Percentiles rank a stretch among this genome's conserved stretches.
Conservation (phyloP, 2,888 invertebrate genomes). For the Cantharis rustica region DNA sequence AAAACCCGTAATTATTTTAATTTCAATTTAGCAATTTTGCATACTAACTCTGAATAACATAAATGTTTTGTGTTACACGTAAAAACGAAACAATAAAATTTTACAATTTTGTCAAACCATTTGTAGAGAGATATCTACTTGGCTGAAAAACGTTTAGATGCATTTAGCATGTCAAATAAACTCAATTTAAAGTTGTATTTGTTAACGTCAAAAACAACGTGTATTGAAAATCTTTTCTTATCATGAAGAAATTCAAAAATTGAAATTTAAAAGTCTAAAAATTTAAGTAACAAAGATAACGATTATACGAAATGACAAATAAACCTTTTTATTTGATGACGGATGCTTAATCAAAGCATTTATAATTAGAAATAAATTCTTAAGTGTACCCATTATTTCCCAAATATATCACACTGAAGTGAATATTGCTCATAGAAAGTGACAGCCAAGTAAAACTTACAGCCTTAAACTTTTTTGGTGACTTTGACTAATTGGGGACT, state of each 20-base stretch:
- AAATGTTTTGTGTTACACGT: background rate
- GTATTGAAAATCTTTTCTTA: background rate
- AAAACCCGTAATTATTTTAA: no score
- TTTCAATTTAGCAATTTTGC: background rate
- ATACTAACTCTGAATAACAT: background rate
- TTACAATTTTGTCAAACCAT: background rate
- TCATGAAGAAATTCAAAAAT: background rate
- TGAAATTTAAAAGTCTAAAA: background rate
- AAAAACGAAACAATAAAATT: background rate
- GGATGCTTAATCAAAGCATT: background rate
- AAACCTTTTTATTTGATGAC: background rate
- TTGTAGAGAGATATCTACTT: background rate
- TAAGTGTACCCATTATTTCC: background rate
- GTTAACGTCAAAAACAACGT: background rate
- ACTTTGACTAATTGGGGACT: background rate
- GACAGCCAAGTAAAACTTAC: background rate
- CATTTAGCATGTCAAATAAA: conserved; percentile 2
- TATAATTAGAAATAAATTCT: background rate
- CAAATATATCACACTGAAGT: background rate
- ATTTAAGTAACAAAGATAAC: background rate
- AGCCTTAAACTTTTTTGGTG: background rate
- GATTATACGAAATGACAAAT: background rate
- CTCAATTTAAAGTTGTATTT: conserved; percentile 4
- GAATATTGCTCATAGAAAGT: background rate
- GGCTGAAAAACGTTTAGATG: background rate